Base-by-base conservation (phyloP, 2,888 invertebrate species). In the Nymphalis polychloros region DNA sequence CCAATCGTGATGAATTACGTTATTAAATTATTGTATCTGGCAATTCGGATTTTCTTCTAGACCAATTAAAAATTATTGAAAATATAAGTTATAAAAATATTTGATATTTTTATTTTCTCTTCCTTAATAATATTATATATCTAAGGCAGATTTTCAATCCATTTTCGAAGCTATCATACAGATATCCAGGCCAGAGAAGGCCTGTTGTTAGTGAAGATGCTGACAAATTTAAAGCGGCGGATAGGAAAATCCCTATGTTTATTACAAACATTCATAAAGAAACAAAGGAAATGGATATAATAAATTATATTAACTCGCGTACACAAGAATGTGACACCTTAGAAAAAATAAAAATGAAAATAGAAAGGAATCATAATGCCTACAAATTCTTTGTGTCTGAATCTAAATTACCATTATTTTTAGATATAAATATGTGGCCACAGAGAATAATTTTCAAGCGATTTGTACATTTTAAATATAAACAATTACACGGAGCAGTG, bases 361-460 rank as follows among this genome's bases (percentile, higher is more conserved):
- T 50, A 17, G 59, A 65, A 27, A 53, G 55, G n/a, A 19, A 70
- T 27, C 50, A 78, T 55, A 70, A 49, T n/a, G 49, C 49, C n/a
- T 77, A 71, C 63, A 76, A 77, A 59, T 73, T 77, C 23, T 76
- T 74, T 31, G 71, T 78, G n/a, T 68, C 73, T 2, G 64, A 72
- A 59, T 20, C 20, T 16, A 77, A 75, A 48, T n/a, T 76, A 16
- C n/a, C 67, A 6, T 20, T 74, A 31, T 77, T 71, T 52, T 53
- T 77, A 17, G 69, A 77, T 64, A 73, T 72, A 5, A 70, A 67
- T 10, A 41, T 75, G 20, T 79, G 77, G 77, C 77, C 78, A 0
- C 23, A 69, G 27, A 76, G 77, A 4, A 70, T 77, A 23, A 72
- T 75, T 41, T 77, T 77, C 64, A n/a, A n/a, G n/a, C n/a, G n/a